phyloP scores from a whole-genome alignment of 2,888 invertebrate genomes.

The Acleris laterana region DNA sequence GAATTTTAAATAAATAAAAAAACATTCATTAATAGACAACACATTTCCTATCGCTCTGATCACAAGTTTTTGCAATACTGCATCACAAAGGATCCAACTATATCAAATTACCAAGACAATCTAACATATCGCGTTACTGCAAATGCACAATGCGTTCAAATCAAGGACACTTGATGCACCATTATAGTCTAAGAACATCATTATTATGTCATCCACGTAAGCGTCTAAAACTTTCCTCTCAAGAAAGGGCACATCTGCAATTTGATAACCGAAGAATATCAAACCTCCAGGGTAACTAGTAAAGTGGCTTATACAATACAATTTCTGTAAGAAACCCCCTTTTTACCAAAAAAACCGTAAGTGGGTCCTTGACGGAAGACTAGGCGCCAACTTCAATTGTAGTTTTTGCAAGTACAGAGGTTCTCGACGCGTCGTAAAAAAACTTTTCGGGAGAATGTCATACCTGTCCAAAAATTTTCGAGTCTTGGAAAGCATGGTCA shows the following conservation, averaged over 20 bases:
- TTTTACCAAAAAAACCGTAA: slow-evolving; percentile 3
- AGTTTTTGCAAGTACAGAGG: slow-evolving; percentile 6
- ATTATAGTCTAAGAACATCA: slow-evolving; percentile 23
- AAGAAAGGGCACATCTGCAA: slow-evolving; percentile 21
- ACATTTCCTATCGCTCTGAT: neutral
- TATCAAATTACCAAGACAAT: slow-evolving; percentile 22
- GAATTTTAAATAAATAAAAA: neutral
- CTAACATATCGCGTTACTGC: slow-evolving; percentile 7
- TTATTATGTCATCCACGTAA: slow-evolving; percentile 41
- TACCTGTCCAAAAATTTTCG: no score
- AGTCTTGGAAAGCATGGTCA: no score
- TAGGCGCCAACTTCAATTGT: slow-evolving; percentile 57
- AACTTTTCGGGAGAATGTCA: no score
- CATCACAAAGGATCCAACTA: slow-evolving; percentile 2
- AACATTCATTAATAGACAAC: neutral
- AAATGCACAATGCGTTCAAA: slow-evolving; percentile 6
- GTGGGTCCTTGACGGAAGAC: slow-evolving; percentile 50
- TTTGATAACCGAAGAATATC: no score
- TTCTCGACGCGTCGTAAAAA: no score
- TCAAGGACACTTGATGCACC: slow-evolving; percentile 14
- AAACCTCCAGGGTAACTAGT: no score
- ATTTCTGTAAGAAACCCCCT: no score
- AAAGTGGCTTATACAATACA: no score
- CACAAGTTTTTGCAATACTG: slow-evolving; percentile 2
- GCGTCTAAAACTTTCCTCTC: slow-evolving; percentile 20